A percentile compares a stretch with the other conserved stretches of the same genome.
phyloP scores from a whole-genome alignment of 2,113 vertebrate genomes.

The Microcebus ravelobensis region DNA sequence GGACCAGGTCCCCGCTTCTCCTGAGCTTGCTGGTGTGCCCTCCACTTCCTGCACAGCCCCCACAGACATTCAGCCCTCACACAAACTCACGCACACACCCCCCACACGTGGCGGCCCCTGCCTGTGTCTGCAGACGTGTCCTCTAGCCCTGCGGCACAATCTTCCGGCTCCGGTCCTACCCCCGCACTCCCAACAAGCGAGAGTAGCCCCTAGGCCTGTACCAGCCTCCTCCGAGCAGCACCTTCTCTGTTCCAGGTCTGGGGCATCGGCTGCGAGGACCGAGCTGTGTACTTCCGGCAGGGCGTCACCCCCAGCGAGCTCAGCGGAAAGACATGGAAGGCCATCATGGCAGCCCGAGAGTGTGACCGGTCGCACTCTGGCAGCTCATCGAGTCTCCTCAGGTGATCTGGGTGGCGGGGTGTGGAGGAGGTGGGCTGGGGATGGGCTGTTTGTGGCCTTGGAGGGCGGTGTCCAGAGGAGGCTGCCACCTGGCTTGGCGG shows the following conservation, averaged over 20 bases:
- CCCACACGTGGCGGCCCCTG: fast-evolving
- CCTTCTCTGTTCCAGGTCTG: constrained; percentile 89
- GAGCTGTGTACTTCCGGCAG: constrained; percentile 93
- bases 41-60: too few species aligned
- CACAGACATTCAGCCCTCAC: neutral
- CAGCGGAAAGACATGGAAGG: constrained; percentile 96
- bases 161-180: neutral
- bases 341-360: constrained; percentile 87
- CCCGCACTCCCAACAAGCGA: fast-evolving
- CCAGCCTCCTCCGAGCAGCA: neutral
- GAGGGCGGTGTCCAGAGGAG: neutral
- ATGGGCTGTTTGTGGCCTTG: neutral
- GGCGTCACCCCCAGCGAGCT: constrained; percentile 95
- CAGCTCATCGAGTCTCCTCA: constrained; percentile 92
- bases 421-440: fast-evolving
- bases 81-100: fast-evolving
- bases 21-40: neutral
- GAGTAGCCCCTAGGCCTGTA: neutral
- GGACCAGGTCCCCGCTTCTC: neutral
- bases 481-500: neutral
- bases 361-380: constrained; percentile 92
- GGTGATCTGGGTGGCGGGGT: constrained; percentile 81
- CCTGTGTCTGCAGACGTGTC: neutral
- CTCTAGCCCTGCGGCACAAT: neutral
- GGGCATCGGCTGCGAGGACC: constrained; percentile 91